Evolutionary conservation across 1,140 invertebrate species (phyloP).

Genomic region (Drosophila virilis): DNA sequence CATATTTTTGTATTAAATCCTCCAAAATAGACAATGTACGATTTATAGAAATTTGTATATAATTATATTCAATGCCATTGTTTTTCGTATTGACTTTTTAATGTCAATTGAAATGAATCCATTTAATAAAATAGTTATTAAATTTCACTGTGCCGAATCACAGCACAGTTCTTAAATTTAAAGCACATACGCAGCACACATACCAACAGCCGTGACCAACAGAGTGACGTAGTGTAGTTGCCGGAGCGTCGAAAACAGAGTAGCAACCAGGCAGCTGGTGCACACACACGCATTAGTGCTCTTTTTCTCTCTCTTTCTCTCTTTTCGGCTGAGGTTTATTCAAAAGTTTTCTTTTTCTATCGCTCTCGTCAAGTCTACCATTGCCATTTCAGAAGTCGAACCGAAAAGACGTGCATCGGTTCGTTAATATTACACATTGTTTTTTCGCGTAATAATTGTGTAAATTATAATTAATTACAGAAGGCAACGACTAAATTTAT

Average conservation of each 20-base stretch:
- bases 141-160: too few species aligned
- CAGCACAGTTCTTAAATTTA: too few species aligned
- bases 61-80: too few species aligned
- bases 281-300: not conserved
- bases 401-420: constrained; percentile 17
- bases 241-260: not conserved
- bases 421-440: constrained; percentile 4
- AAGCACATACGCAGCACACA: too few species aligned
- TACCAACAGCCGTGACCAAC: not conserved
- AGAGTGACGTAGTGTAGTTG: not conserved
- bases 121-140: too few species aligned
- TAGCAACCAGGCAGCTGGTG: not conserved
- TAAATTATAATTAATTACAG: constrained; percentile 39
- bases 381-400: constrained; percentile 27
- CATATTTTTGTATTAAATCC: too few species aligned
- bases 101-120: not conserved
- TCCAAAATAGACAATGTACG: too few species aligned
- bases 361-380: constrained; percentile 5
- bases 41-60: too few species aligned
- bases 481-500: constrained; percentile 11
- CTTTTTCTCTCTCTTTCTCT: constrained; percentile 14
- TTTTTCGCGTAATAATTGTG: constrained; percentile 28
- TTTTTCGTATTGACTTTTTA: not conserved
- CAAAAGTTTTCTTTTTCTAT: constrained; percentile 31
- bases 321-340: not conserved